Conservation (phyloP, 2,113 vertebrate species). For the Lophotis ruficrista region DNA sequence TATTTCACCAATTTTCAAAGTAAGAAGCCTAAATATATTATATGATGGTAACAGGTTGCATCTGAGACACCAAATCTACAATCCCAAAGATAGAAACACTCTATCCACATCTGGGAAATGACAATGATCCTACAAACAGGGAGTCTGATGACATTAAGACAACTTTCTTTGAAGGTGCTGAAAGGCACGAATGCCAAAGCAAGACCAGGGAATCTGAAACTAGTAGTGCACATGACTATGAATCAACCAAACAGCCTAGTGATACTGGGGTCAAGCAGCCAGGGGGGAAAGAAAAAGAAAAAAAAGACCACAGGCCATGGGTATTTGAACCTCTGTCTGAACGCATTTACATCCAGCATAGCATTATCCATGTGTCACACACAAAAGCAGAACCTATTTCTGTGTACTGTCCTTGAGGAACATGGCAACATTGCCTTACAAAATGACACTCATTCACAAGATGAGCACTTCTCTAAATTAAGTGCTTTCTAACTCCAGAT, state of each 20-base stretch:
- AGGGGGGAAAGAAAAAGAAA: background rate
- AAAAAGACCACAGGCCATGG: background rate
- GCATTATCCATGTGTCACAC: background rate
- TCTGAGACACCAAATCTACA: background rate
- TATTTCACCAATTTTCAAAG: background rate
- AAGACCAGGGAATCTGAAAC: background rate
- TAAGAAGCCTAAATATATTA: background rate
- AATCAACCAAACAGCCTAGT: background rate
- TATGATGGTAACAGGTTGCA: background rate
- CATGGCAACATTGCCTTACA: background rate
- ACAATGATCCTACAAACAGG: background rate
- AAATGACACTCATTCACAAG: background rate
- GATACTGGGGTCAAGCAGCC: background rate
- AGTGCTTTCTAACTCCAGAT: background rate
- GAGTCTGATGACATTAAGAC: background rate
- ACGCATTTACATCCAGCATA: background rate
- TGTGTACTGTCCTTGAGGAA: background rate
- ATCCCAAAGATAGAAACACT: background rate
- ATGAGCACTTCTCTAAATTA: conserved; percentile 17
- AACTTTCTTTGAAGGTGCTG: background rate
- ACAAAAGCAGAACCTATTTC: background rate
- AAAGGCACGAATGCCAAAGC: background rate
- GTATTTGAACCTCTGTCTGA: background rate
- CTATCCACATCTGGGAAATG: background rate
- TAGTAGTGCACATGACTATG: background rate